These are phyloP conservation scores for Micrastur ruficollis DNA, from an alignment of 2,797 vertebrate species.

Conservation along the genomic window DNA sequence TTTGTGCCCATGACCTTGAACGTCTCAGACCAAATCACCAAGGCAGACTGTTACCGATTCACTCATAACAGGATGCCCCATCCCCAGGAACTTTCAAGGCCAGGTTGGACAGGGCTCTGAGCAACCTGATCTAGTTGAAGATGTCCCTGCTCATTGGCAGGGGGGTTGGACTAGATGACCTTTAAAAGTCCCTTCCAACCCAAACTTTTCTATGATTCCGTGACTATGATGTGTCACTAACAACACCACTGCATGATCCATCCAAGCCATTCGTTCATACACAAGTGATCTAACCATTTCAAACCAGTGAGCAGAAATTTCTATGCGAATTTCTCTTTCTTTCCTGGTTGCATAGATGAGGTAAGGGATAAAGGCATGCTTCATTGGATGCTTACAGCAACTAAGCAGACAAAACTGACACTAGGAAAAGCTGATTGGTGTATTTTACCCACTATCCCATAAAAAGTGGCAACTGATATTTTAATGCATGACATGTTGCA, in stretches of 20 bases:
- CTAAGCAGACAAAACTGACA: not conserved
- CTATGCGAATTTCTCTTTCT: not conserved
- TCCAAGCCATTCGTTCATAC: not conserved
- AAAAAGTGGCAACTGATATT: slow-evolving; percentile 56
- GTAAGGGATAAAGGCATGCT: not conserved
- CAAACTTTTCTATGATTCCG: not conserved
- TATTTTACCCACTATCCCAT: not conserved
- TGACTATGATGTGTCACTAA: not conserved
- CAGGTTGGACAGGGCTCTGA: not conserved
- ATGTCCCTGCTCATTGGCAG: not conserved
- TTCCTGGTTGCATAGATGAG: not conserved
- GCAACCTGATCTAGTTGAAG: not conserved
- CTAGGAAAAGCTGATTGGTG: not conserved
- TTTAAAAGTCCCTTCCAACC: not conserved
- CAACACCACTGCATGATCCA: not conserved
- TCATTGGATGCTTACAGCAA: not conserved
- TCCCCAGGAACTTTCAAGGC: not conserved
- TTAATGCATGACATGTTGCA: slow-evolving; percentile 42
- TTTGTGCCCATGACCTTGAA: not conserved
- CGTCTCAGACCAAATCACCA: not conserved
- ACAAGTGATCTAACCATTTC: not conserved
- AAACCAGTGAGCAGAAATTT: not conserved
- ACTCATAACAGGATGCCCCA: not conserved
- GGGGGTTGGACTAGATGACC: not conserved
- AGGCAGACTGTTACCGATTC: not conserved